phyloP scores from a whole-genome alignment of 2,888 invertebrate genomes.

The Nymphalis c-album region DNA sequence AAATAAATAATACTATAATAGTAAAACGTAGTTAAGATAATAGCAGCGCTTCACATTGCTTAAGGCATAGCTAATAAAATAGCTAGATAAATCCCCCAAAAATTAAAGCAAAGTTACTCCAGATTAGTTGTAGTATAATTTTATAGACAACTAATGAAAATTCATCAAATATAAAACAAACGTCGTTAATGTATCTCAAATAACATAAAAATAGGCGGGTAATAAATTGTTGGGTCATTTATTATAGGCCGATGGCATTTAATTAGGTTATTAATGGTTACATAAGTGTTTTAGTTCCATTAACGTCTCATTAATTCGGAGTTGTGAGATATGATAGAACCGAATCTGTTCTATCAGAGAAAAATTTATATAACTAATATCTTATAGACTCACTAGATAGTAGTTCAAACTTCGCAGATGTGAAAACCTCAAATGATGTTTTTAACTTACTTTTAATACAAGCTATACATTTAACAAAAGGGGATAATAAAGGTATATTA shows the following conservation, averaged over 20 bases:
- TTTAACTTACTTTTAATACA: too few species aligned
- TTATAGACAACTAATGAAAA: background rate
- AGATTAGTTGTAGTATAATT: background rate
- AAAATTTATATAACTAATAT: too few species aligned
- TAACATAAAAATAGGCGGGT: constrained; percentile 20
- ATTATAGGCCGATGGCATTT: constrained; percentile 16
- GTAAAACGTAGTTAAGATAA: too few species aligned
- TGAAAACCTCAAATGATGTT: too few species aligned
- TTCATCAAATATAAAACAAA: background rate
- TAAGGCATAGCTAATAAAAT: too few species aligned
- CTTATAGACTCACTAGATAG: too few species aligned
- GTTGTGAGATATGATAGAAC: background rate
- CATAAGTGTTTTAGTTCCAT: constrained; percentile 22
- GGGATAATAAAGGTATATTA: too few species aligned
- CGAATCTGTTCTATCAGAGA: too few species aligned
- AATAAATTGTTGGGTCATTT: constrained; percentile 21
- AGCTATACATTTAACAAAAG: too few species aligned
- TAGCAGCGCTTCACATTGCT: too few species aligned
- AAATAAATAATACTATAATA: too few species aligned
- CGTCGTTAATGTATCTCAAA: constrained; percentile 3
- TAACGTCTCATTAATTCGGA: constrained; percentile 12
- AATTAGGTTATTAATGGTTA: constrained; percentile 26
- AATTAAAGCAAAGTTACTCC: background rate
- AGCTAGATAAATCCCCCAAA: background rate
- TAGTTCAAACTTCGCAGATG: too few species aligned